A percentile compares a stretch with the other conserved stretches of the same genome.
These are phyloP conservation scores for Eubasilissa regina DNA, from an alignment of 1,140 invertebrate genomes.

Conservation along the genomic window DNA sequence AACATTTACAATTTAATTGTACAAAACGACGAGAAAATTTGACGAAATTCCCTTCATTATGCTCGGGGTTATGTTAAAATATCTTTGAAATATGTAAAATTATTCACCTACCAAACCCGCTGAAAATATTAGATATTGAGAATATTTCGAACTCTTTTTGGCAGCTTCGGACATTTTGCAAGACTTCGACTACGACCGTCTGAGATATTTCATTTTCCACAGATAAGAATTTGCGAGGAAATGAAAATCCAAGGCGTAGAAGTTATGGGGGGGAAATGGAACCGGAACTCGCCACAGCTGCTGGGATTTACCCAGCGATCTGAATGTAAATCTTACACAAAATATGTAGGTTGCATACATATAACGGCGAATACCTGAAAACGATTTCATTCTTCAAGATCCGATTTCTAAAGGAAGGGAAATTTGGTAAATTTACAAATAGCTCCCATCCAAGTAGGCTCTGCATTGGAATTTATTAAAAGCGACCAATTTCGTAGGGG, in stretches of 20 bases:
- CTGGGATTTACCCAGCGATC: slow-evolving; percentile 36
- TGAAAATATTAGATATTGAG: slow-evolving; percentile 42
- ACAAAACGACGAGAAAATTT: neutral
- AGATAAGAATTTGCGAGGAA: slow-evolving; percentile 42
- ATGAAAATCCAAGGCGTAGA: slow-evolving; percentile 40
- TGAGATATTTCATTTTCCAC: neutral
- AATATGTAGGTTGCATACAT: slow-evolving; percentile 26
- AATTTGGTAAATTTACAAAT: no score
- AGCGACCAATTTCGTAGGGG: no score
- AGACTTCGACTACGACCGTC: slow-evolving; percentile 1
- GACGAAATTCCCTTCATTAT: slow-evolving; percentile 15
- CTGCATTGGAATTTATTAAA: no score
- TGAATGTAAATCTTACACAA: slow-evolving; percentile 44
- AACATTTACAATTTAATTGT: neutral
- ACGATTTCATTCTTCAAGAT: slow-evolving; percentile 19
- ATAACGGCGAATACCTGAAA: slow-evolving; percentile 14
- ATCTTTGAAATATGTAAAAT: slow-evolving; percentile 42
- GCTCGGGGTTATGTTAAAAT: neutral
- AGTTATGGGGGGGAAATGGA: slow-evolving; percentile 35
- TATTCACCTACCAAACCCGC: slow-evolving; percentile 41
- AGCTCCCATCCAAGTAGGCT: no score
- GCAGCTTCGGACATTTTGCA: neutral
- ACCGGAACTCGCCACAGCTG: slow-evolving; percentile 41
- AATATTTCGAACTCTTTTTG: slow-evolving; percentile 47
- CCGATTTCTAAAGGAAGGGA: slow-evolving; percentile 1